Conservation (phyloP, 2,797 vertebrate genomes). For the Heterohyrax brucei region DNA sequence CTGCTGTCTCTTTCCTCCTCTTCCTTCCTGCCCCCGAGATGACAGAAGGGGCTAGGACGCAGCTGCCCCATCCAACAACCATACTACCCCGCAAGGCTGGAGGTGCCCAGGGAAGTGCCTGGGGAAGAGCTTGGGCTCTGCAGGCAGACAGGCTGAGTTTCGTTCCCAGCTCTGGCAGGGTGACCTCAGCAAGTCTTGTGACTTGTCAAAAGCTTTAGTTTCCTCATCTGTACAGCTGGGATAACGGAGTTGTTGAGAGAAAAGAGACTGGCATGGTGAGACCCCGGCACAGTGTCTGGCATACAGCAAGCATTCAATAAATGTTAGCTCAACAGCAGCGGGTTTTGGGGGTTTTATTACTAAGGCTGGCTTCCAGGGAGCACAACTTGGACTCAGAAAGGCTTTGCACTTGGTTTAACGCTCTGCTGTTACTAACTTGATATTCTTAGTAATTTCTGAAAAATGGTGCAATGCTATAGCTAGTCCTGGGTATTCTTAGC, state of each 20-base stretch:
- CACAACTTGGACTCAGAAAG: neutral
- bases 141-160: conserved; percentile 4
- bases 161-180: neutral
- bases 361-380: neutral
- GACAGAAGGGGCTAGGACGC: conserved; percentile 47
- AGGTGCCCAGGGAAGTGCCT: neutral
- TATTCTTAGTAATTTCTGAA: conserved; percentile 24
- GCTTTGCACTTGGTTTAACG: neutral
- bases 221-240: conserved; percentile 59
- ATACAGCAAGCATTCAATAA: no score
- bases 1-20: conserved; percentile 71
- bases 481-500: neutral
- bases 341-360: no score
- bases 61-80: conserved; percentile 45
- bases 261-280: neutral
- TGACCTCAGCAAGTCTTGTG: conserved; percentile 64
- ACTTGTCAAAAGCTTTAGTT: conserved; percentile 47
- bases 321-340: neutral
- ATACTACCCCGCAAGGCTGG: neutral
- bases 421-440: neutral
- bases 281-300: neutral
- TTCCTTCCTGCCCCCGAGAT: conserved; percentile 77
- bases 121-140: neutral
- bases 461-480: neutral
- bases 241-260: neutral